phyloP scores from a whole-genome alignment of 2,888 invertebrate species.

The Rhagonycha fulva region DNA sequence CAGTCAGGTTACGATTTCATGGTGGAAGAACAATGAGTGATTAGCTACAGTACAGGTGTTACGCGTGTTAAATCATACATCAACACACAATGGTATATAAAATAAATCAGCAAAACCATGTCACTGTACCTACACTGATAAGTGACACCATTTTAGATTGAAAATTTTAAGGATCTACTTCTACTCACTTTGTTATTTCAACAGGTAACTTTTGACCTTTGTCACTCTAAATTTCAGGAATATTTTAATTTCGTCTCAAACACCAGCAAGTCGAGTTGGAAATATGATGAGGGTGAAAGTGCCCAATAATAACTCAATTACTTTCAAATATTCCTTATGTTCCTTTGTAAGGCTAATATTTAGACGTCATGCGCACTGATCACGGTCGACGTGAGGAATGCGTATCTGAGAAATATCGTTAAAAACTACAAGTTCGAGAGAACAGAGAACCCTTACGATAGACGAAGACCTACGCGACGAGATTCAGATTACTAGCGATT shows the following conservation, averaged over 20 bases:
- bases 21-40: constrained; percentile 27
- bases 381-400: too few species aligned
- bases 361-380: too few species aligned
- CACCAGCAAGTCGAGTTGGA: neutral
- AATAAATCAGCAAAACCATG: constrained; percentile 22
- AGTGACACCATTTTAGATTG: constrained; percentile 21
- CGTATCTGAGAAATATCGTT: too few species aligned
- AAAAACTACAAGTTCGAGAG: too few species aligned
- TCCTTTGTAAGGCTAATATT: too few species aligned
- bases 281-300: neutral
- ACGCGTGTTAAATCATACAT: constrained; percentile 28
- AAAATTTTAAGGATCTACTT: neutral
- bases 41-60: constrained; percentile 25
- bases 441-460: too few species aligned
- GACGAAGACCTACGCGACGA: too few species aligned
- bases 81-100: constrained; percentile 30
- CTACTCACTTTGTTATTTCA: neutral
- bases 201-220: neutral
- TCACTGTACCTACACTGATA: constrained; percentile 15
- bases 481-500: too few species aligned
- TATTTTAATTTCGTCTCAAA: neutral
- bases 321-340: too few species aligned
- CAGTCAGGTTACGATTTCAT: neutral
- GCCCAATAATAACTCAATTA: neutral
- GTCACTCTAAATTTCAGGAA: neutral